Conservation (phyloP, 2,113 vertebrate genomes). For the Deroptyus accipitrinus region DNA sequence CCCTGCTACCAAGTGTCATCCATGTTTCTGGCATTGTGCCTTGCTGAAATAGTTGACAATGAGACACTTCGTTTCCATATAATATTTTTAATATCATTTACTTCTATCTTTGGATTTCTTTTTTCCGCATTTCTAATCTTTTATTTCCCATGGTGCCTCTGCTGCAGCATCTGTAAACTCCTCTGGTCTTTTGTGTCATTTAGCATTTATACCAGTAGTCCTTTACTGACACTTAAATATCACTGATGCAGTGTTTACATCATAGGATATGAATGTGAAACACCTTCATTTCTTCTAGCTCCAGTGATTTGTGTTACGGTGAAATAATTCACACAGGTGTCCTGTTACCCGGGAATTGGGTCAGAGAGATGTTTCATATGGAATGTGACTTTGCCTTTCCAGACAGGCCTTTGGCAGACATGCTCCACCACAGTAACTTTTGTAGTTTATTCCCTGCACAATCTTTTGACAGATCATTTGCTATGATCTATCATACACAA, state of each 20-base stretch:
- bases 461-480: background rate
- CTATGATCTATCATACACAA: background rate
- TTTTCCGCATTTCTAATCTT: background rate
- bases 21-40: background rate
- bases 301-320: background rate
- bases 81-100: background rate
- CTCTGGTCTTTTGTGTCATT: background rate
- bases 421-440: background rate
- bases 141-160: background rate
- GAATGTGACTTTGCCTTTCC: background rate
- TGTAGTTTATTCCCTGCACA: background rate
- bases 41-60: background rate
- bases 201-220: background rate
- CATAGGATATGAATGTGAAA: background rate
- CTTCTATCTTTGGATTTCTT: background rate
- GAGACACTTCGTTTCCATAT: rapidly evolving
- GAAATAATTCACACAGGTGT: background rate
- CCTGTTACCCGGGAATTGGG: background rate
- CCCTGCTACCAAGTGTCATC: background rate
- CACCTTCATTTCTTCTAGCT: background rate
- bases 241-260: background rate
- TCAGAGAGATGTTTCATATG: background rate
- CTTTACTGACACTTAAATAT: background rate
- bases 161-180: background rate
- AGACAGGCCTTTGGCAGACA: background rate